Conservation (phyloP, 2,888 invertebrate species). For the Parascotia fuliginaria region DNA sequence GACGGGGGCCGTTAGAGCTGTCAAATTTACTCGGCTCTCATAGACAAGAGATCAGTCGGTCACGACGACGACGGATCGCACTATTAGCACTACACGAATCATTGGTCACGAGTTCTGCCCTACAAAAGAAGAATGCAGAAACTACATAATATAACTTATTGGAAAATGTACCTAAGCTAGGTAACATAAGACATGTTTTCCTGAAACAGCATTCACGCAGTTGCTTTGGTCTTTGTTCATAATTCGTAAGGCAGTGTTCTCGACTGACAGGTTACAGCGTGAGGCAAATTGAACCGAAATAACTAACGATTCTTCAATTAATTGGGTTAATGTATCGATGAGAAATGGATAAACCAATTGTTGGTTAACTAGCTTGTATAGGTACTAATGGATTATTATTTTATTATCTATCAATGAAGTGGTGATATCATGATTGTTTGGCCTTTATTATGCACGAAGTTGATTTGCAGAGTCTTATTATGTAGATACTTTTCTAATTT, state of each 20-base stretch:
- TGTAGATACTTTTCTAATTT: too few relatives aligned
- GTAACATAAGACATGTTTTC: too few relatives aligned
- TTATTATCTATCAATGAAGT: conserved; percentile 2
- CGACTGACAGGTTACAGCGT: conserved; percentile 53
- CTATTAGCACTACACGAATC: conserved; percentile 56
- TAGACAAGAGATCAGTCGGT: conserved; percentile 56
- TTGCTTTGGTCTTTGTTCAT: too few relatives aligned
- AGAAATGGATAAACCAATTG: conserved; percentile 35
- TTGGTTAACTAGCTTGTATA: conserved; percentile 30
- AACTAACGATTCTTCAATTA: conserved; percentile 33
- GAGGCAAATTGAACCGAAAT: conserved; percentile 30
- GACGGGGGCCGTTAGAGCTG: conserved; percentile 54
- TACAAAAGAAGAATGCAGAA: too few relatives aligned
- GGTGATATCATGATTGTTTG: background rate
- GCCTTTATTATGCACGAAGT: too few relatives aligned
- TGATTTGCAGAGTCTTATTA: too few relatives aligned
- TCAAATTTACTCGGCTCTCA: conserved; percentile 36
- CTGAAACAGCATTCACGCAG: too few relatives aligned
- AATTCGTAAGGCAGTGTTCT: too few relatives aligned
- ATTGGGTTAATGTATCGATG: conserved; percentile 45
- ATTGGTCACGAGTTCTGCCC: too few relatives aligned
- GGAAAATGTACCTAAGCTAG: too few relatives aligned
- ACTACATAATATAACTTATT: too few relatives aligned
- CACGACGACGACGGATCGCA: conserved; percentile 55
- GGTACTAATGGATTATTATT: conserved; percentile 15